Evolutionary conservation across 2,113 vertebrate species (phyloP), one percentile per base, ranked within the genome.

Genomic region (Microtus oregoni): DNA sequence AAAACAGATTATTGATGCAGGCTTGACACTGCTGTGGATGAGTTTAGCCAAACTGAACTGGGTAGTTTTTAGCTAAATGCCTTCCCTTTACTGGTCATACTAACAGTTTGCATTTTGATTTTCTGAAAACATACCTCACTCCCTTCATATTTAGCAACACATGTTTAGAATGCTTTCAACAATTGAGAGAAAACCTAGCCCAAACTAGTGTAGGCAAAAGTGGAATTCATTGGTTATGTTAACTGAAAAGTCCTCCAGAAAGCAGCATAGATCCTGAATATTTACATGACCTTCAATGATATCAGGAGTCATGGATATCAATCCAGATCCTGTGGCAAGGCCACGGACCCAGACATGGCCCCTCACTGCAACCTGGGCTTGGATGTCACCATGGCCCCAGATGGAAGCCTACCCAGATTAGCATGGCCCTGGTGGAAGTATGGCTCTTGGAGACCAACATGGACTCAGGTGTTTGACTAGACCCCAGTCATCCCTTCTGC

Each of bases 41-140:
- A 97, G 90, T 96, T 97, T 92, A 96, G 94, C 73, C 95, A 97
- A 93, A 94, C 55, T 89, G 91, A 96, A 92, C 73, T 96, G 86
- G 52, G 77, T 96, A 91, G 94, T 95, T 97, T 94, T 91, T 97
- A 82, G 91, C 95, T 97, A 91, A 91, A 86, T 92, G 68, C 55
- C 20, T 92, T 94, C 41, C 35, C 61, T 92, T 94, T 95, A 73
- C 91, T 94, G 68, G 95, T 97, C 93, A 94, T 95, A 67, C 61
- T 86, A 89, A 96, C 93, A 91, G 70, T 87, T 44, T 92, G 67
- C 52, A 78, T 91, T 93, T 83, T 65, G 38, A 65, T 93, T 97
- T 86, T 67, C 73, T 30, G 11, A 73, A 77, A 77, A 70, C 47
- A 38, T 47, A 63, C 47, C 61, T 75, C 52, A 50, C 47, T 47